These are phyloP conservation scores for Meiosimyza decipiens DNA, from an alignment of 2,888 invertebrate genomes.

Conservation along the genomic window DNA sequence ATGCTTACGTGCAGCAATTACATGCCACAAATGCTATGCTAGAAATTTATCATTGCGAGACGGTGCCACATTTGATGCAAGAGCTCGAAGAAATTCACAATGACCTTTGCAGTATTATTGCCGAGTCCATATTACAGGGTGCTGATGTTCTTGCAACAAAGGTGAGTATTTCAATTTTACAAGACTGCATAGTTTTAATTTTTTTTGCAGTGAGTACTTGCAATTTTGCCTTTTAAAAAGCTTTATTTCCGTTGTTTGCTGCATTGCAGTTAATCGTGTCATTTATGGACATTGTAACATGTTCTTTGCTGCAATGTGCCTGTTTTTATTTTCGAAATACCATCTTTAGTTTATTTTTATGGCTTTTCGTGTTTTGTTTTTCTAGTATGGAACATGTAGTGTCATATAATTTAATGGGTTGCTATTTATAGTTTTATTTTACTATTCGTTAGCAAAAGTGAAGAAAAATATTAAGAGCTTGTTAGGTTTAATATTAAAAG, in stretches of 20 bases:
- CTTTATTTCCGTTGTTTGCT: background rate
- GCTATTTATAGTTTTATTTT: too few relatives aligned
- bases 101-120: slow-evolving; percentile 87
- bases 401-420: too few relatives aligned
- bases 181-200: background rate
- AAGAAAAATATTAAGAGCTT: too few relatives aligned
- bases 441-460: too few relatives aligned
- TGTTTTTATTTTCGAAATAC: too few relatives aligned
- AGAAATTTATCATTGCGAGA: slow-evolving; percentile 87
- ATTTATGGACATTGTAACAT: background rate
- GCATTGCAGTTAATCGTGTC: background rate
- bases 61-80: slow-evolving; percentile 87
- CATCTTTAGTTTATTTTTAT: too few relatives aligned
- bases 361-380: too few relatives aligned
- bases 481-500: too few relatives aligned
- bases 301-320: too few relatives aligned
- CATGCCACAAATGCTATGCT: slow-evolving; percentile 94
- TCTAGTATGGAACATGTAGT: too few relatives aligned
- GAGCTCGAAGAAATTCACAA: slow-evolving; percentile 94
- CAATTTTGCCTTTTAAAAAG: slow-evolving; percentile 68
- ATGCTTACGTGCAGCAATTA: slow-evolving; percentile 92
- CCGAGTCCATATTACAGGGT: slow-evolving; percentile 89
- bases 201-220: background rate
- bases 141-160: slow-evolving; percentile 85
- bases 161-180: slow-evolving; percentile 69